Evolutionary conservation across 2,888 invertebrate genomes (phyloP), one percentile per base, ranked within the genome.

Genomic region (Tetramorium bicarinatum): DNA sequence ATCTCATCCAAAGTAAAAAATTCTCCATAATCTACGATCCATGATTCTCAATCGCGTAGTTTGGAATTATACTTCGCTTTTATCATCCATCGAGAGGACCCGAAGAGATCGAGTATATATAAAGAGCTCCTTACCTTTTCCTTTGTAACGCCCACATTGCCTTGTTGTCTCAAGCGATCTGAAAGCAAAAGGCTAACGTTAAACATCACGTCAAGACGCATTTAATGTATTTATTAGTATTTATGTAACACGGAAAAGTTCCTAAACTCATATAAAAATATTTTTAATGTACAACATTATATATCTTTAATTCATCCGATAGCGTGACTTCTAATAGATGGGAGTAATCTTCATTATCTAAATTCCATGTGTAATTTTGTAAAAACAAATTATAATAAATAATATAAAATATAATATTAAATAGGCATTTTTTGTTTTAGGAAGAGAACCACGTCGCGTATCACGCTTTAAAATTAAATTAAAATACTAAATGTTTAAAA

Each of bases 111-210:
- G 29, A 52, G 38, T 52, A 18, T 41, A 11, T 18, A 38, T n/a
- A 52, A 38, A 18, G 44, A 25, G 49, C 47, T 62, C 15, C 38
- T 62, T 64, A 1, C 52, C 7, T 52, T 52, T 41, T 52, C 21
- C 52, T 64, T 64, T 66, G 41, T 52, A 52, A 64, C 62, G 29
- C 64, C 41, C 59, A 54, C 75, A 34, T 75, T 29, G 13, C 52
- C 44, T 41, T 34, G 41, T 41, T 76, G n/a, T 49, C 18, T 4
- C 41, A 25, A n/a, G 25, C 21, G 64, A 64, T 76, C 1, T 25
- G 41, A 38, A 21, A 64, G 52, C 76, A 44, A 64, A 62, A 18
- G 52, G 11, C 41, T 25, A 25, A 54, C 18, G 47, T 15, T 25
- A 41, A 54, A 66, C n/a, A 29, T 25, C 76, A 25, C 25, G 52